These are phyloP conservation scores for Dioctria linearis DNA, from an alignment of 2,888 invertebrate species.

Conservation along the genomic window DNA sequence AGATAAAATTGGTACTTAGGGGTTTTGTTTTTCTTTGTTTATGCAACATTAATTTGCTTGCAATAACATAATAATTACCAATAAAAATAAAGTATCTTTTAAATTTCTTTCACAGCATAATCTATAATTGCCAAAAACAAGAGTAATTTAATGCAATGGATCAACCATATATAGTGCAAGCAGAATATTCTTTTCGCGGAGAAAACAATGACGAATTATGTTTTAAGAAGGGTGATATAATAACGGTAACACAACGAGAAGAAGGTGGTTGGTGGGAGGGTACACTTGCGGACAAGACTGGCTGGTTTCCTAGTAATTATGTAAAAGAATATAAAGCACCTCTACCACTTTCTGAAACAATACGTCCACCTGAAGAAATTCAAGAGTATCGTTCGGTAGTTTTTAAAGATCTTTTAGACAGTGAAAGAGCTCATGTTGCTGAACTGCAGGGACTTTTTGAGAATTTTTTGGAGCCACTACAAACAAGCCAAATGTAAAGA, in stretches of 20 bases:
- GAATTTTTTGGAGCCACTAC: constrained; percentile 90
- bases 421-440: constrained; percentile 91
- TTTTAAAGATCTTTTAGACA: constrained; percentile 91
- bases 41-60: too few relatives aligned
- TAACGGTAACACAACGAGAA: constrained; percentile 94
- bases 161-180: constrained; percentile 81
- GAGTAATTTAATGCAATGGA: constrained; percentile 63
- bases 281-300: constrained; percentile 93
- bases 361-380: constrained; percentile 78
- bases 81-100: too few relatives aligned
- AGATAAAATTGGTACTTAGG: too few relatives aligned
- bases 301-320: constrained; percentile 99
- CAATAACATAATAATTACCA: too few relatives aligned
- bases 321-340: constrained; percentile 86
- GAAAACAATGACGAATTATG: constrained; percentile 98
- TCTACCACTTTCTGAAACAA: constrained; percentile 76
- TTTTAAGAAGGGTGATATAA: constrained; percentile 96
- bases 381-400: constrained; percentile 89
- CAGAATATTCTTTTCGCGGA: constrained; percentile 94
- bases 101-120: background rate
- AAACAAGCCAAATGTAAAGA: constrained; percentile 88
- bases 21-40: too few relatives aligned
- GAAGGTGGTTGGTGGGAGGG: constrained; percentile 99
- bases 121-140: background rate
- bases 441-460: constrained; percentile 89